Evolutionary conservation across 2,113 vertebrate species (phyloP), one percentile per base, ranked within the genome.

Genomic region (Saimiri boliviensis): DNA sequence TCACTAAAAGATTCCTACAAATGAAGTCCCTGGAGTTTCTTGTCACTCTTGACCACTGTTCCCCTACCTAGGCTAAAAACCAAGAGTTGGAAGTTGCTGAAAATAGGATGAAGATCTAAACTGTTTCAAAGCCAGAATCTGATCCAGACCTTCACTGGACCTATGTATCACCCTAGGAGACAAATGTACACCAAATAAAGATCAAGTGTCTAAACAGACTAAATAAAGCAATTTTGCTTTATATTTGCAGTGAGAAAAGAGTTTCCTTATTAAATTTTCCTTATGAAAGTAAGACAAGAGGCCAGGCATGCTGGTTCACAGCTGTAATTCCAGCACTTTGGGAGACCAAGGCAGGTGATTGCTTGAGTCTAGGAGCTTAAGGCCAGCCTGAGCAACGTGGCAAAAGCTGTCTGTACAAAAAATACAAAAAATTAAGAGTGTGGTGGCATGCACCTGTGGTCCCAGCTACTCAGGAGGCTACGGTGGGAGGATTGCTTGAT

Each of bases 1-100:
- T 96, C 77, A 74, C 73, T 90, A 86, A 74, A 17, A 93, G 52
- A 95, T 11, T 45, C 60, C 80, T 85, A 49, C 42, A 94, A 89
- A 86, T 16, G 14, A 95, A 91, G 80, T 88, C 30, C 37, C 68
- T 71, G 47, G 63, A 47, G 54, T 91, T 82, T 47, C 4, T 56
- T 21, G 19, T 79, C 49, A 52, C 71, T 92, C 63, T 52, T 84
- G 19, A 91, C 12, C 84, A 60, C 42, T 37, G 4, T 68, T 91
- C 5, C 45, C 58, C 77, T 71, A 58, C 12, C 11, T 16, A 49
- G 58, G 20, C 60, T 88, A 71, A 71, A 87, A 91, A 52, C 32
- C 79, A 88, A 42, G 16, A 89, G 58, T 9, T 49, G 42, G 54
- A 92, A 86, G 27, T 80, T 16, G 20, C 47, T 35, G 3, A 52